Evolutionary conservation across 2,888 invertebrate genomes (phyloP).

Genomic region (Piscicola geometra): DNA sequence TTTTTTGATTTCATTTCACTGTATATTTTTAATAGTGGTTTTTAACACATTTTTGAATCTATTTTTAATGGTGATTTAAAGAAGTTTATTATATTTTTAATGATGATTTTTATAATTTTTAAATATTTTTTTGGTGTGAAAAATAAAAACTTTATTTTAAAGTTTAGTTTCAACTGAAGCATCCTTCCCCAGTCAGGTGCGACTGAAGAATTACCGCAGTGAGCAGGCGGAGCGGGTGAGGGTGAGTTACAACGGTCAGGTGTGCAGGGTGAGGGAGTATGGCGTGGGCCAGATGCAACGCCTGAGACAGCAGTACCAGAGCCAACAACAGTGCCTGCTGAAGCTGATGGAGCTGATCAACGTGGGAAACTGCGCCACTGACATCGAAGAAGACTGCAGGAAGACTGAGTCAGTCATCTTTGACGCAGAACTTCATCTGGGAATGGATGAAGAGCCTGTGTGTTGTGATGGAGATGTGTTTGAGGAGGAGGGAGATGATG

Average conservation of each 20-base stretch:
- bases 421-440: slow-evolving; percentile 41
- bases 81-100: neutral
- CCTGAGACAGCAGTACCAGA: slow-evolving; percentile 85
- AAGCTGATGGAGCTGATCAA: slow-evolving; percentile 88
- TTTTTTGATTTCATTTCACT: too few species aligned
- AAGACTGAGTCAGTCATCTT: slow-evolving; percentile 69
- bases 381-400: slow-evolving; percentile 61
- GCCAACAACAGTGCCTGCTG: slow-evolving; percentile 88
- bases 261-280: slow-evolving; percentile 88
- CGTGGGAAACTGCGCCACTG: slow-evolving; percentile 76
- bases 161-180: too few species aligned
- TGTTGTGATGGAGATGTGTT: neutral
- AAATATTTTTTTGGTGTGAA: neutral
- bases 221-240: slow-evolving; percentile 84
- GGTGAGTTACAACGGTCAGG: slow-evolving; percentile 90
- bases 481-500: neutral
- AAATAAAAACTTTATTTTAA: neutral
- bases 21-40: too few species aligned
- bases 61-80: neutral
- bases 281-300: slow-evolving; percentile 84
- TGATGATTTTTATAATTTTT: too few species aligned
- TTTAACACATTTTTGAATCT: too few species aligned
- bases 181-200: slow-evolving; percentile 79
- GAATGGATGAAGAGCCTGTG: slow-evolving; percentile 2
- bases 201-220: slow-evolving; percentile 85